phyloP scores from a whole-genome alignment of 2,888 invertebrate species.

The Salpingus planirostris region DNA sequence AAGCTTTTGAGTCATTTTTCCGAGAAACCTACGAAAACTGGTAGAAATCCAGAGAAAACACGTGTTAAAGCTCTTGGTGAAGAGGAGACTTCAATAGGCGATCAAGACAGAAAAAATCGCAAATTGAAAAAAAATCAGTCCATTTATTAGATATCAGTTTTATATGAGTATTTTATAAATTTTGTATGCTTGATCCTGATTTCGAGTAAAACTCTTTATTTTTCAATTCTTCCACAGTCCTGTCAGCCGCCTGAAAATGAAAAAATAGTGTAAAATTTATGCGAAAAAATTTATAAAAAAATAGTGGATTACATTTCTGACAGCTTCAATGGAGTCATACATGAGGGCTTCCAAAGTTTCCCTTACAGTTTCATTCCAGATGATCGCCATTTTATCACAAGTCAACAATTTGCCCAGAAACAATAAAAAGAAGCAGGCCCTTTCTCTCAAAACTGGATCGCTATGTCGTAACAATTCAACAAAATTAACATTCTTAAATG shows the following conservation, averaged over 20 bases:
- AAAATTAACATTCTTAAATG: slow-evolving; percentile 37
- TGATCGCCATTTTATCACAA: slow-evolving; percentile 52
- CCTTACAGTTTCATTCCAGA: slow-evolving; percentile 54
- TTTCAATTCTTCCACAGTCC: slow-evolving; percentile 26
- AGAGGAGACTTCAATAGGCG: too few species aligned
- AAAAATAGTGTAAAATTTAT: slow-evolving; percentile 9
- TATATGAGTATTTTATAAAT: too few species aligned
- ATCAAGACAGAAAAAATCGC: too few species aligned
- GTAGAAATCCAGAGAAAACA: too few species aligned
- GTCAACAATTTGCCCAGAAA: slow-evolving; percentile 57
- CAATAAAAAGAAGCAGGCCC: slow-evolving; percentile 64
- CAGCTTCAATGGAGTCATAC: slow-evolving; percentile 52
- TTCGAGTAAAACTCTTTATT: slow-evolving; percentile 25
- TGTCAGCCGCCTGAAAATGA: slow-evolving; percentile 26
- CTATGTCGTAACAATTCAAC: slow-evolving; percentile 49
- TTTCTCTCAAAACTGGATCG: slow-evolving; percentile 48
- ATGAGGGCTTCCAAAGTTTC: slow-evolving; percentile 53
- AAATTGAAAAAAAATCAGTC: too few species aligned
- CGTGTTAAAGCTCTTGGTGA: too few species aligned
- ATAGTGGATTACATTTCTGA: slow-evolving; percentile 45
- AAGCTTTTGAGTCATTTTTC: too few species aligned
- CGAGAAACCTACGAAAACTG: too few species aligned
- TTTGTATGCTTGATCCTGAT: too few species aligned
- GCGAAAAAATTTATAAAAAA: slow-evolving; percentile 3
- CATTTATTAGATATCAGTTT: too few species aligned